phyloP scores from a whole-genome alignment of 2,888 invertebrate species.

The Caenorhabditis drosophilae region DNA sequence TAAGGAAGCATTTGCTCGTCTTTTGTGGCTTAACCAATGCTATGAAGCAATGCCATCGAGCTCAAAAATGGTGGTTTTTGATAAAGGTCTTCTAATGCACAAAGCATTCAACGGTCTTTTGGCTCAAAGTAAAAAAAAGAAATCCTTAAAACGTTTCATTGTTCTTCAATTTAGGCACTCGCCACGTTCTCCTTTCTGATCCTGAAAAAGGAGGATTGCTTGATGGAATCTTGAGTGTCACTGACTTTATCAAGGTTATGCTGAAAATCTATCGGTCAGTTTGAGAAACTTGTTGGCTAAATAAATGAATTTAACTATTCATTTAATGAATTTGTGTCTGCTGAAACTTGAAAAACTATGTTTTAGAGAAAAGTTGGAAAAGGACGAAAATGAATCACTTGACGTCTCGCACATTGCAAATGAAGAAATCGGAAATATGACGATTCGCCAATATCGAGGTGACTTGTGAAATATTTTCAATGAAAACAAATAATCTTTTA shows the following conservation, averaged over 20 bases:
- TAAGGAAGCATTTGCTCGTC: slow-evolving; percentile 70
- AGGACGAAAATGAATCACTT: slow-evolving; percentile 6
- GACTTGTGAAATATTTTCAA: not conserved
- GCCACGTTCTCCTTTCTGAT: slow-evolving; percentile 56
- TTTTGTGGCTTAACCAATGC: slow-evolving; percentile 98
- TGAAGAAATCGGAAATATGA: slow-evolving; percentile 52
- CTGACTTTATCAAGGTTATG: slow-evolving; percentile 97
- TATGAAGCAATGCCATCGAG: slow-evolving; percentile 99
- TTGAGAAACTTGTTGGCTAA: no score
- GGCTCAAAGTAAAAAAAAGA: slow-evolving; percentile 77
- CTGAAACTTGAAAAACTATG: not conserved
- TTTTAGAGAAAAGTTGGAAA: slow-evolving; percentile 40
- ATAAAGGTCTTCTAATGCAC: slow-evolving; percentile 93
- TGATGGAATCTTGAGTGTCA: slow-evolving; percentile 88
- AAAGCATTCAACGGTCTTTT: slow-evolving; percentile 98
- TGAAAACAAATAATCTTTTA: not conserved
- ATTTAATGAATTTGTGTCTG: no score
- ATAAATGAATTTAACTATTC: no score
- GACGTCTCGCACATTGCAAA: slow-evolving; percentile 40
- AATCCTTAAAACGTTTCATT: not conserved
- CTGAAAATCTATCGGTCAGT: slow-evolving; percentile 59
- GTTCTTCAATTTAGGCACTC: slow-evolving; percentile 41
- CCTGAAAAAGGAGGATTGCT: slow-evolving; percentile 36
- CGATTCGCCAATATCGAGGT: slow-evolving; percentile 51
- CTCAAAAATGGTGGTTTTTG: slow-evolving; percentile 97